These are phyloP conservation scores for Lepisosteus oculatus DNA, from an alignment of 2,113 vertebrate species.

Conservation along the genomic window DNA sequence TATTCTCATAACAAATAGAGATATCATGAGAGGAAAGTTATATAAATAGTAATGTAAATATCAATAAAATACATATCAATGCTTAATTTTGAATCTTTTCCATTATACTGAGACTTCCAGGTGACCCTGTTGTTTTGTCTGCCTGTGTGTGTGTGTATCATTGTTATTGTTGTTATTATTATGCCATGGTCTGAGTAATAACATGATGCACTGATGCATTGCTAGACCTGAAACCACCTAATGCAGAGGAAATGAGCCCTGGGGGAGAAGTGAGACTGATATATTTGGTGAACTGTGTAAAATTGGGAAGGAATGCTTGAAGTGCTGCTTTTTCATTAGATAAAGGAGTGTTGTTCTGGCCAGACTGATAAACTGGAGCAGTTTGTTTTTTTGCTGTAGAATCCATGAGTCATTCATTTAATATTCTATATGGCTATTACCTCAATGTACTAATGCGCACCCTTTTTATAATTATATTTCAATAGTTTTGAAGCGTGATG, in stretches of 20 bases:
- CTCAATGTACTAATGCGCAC: conserved; percentile 1
- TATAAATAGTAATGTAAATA: too few relatives aligned
- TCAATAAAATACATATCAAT: too few relatives aligned
- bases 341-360: background rate
- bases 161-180: too few relatives aligned
- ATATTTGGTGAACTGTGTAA: conserved; percentile 6
- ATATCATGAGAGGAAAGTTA: too few relatives aligned
- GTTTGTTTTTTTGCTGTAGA: background rate
- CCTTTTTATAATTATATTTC: too few relatives aligned
- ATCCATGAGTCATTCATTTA: conserved; percentile 8
- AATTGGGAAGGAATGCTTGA: background rate
- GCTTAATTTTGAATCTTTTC: too few relatives aligned
- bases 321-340: conserved; percentile 1
- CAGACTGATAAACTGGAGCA: background rate
- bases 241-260: background rate
- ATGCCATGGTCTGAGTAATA: background rate
- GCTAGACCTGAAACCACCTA: background rate
- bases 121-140: too few relatives aligned
- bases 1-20: too few relatives aligned
- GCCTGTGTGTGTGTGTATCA: too few relatives aligned
- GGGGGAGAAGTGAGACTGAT: background rate
- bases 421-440: background rate
- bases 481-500: too few relatives aligned
- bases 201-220: background rate
- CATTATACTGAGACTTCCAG: too few relatives aligned